Percentiles rank a stretch among this genome's conserved stretches.
These are phyloP conservation scores for Xyrichtys novacula DNA, from an alignment of 2,797 vertebrate genomes.

Conservation along the genomic window DNA sequence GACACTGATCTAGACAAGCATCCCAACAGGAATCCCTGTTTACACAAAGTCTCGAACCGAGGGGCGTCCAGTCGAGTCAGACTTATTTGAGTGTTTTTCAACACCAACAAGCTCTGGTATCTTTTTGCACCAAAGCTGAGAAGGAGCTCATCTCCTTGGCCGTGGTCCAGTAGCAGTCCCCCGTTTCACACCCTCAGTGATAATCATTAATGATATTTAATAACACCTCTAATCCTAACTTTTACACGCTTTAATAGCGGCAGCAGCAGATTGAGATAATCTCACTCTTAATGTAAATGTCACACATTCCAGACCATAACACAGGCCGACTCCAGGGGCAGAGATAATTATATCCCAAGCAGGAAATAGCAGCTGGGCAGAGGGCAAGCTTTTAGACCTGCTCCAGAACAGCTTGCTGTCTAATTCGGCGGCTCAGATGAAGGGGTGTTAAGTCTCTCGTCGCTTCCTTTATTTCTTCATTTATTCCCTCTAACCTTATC, in stretches of 20 bases:
- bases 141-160: too few relatives aligned
- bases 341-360: slow-evolving; percentile 80
- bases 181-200: not conserved
- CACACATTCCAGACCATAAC: slow-evolving; percentile 77
- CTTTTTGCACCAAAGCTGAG: too few relatives aligned
- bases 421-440: slow-evolving; percentile 48
- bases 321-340: slow-evolving; percentile 71
- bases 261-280: slow-evolving; percentile 33
- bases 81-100: too few relatives aligned
- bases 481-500: slow-evolving; percentile 42
- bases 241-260: slow-evolving; percentile 24
- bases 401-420: slow-evolving; percentile 53
- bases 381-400: slow-evolving; percentile 64
- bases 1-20: too few relatives aligned
- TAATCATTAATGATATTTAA: slow-evolving; percentile 22
- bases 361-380: slow-evolving; percentile 79
- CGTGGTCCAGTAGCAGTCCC: not conserved
- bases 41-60: too few relatives aligned
- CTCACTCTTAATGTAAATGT: slow-evolving; percentile 62
- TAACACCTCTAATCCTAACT: slow-evolving; percentile 35
- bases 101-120: too few relatives aligned
- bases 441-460: slow-evolving; percentile 45
- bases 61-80: too few relatives aligned
- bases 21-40: too few relatives aligned
- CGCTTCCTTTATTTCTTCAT: slow-evolving; percentile 44